Evolutionary conservation across 2,797 vertebrate genomes (phyloP), one percentile per base, ranked within the genome.

Genomic region (Neosalanx taihuensis): DNA sequence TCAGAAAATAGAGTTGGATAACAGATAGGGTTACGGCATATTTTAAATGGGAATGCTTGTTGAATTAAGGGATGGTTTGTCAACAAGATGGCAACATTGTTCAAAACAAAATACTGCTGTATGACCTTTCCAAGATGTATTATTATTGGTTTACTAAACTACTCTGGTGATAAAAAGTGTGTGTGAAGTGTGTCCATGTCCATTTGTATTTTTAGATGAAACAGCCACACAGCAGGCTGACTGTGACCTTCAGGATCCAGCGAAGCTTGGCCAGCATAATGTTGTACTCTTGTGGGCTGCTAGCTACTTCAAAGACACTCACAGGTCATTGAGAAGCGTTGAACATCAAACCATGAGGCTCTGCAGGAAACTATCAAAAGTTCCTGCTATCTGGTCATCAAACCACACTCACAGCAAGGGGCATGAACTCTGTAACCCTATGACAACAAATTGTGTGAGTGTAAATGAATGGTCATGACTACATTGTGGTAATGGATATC

Each of bases 251-350:
- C 37, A 18, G 10, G 41, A 46, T 46, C 41, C 35, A 5, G 2
- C 23, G 3, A 46, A 12, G 9, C 41, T 13, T 46, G 41, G 41
- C 62, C 65, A 17, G 53, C 65, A 67, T 18, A 61, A 66, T 76
- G 62, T 73, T 41, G 31, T 12, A 35, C 49, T 49, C 37, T 29
- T n/a, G 26, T 30, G 26, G 57, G 51, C 41, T 37, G 20, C 68
- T 49, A 35, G 33, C 33, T 13, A 66, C 63, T 73, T 77, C 76
- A 77, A 77, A 77, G 72, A 5, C 29, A 26, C 57, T 51, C 30
- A 41, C 67, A 73, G 68, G 68, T 64, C 76, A 77, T 29, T 6
- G 7, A 51, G 23, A 30, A 67, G 31, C 57, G 58, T 62, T 49
- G 26, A 33, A 70, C 64, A 73, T 60, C 65, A 67, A 67, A 67